Evolutionary conservation across 2,113 vertebrate genomes (phyloP), one percentile per base, ranked within the genome.

Genomic region (Tiliqua scincoides): DNA sequence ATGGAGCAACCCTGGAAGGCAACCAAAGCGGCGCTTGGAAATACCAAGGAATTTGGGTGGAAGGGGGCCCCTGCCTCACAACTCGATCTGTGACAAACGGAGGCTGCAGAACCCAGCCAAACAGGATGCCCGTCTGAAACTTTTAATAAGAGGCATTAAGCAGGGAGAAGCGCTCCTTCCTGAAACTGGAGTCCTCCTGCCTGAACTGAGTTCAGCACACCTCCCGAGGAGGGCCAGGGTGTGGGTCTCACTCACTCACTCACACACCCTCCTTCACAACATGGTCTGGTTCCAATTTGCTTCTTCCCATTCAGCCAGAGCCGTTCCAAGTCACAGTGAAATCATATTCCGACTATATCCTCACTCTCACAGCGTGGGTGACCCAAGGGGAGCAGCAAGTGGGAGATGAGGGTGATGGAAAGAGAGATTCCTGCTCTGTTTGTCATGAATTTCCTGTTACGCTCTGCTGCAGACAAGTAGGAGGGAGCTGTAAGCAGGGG

Each of bases 271-370:
- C 63, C 25, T 37, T 73, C 25, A 5, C 68, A 21, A 5, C 32
- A 0, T 23, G 6, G 63, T 52, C 85, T 73, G 67, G 65, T 83
- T 85, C 91, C 63, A 67, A 32, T 84, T 77, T 67, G 1, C 65
- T 87, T 91, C 91, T 90, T 87, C 89, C 89, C 91, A 11, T 75
- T 72, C 8, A 4, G 37, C 86, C 1, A 52, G 27, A 35, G 43
- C 43, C 4, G 86, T 85, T 93, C 88, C 32, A 85, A 0, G 1
- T 0, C 23, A 84, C 0, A 0, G 75, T 89, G 91, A 92, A 85
- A 89, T 91, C 91, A 88, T n/a, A 27, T 71, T 90, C 92, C 92
- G 0, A 1, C 87, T 78, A 57, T 61, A 86, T 27, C 88, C 80
- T 73, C 73, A 0, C 25, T 62, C 52, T 27, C 0, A n/a, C n/a